Evolutionary conservation across 2,113 vertebrate genomes (phyloP), one percentile per base, ranked within the genome.

Genomic region (Antigone vipio): DNA sequence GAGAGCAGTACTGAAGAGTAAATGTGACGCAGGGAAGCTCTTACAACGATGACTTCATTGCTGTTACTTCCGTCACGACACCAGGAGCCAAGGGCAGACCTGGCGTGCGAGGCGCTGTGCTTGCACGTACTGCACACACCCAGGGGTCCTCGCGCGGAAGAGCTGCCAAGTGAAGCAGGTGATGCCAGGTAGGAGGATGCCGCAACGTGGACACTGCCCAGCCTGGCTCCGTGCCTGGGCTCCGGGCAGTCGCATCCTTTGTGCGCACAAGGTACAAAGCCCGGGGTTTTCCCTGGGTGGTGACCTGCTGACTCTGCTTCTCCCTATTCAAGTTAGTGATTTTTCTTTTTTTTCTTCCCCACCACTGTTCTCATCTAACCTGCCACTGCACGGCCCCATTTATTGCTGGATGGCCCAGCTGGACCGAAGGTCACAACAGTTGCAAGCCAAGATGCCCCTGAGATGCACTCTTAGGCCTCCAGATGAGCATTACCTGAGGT

Each of bases 401-500:
- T 35, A 19, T 64, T 50, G 58, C 14, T 35, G 85, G 47, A 16
- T 56, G 49, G 35, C 56, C 90, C 85, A 74, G 62, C 0, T 30
- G 63, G 49, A 4, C 72, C 71, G 56, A 15, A 59, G 18, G 21
- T 16, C 87, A 72, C n/a, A 30, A 6, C 74, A 56, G 74, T 63
- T 42, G 35, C n/a, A 38, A 34, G 19, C 71, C 62, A 75, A 64
- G 68, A 9, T 55, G 53, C 10, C 35, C n/a, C 56, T 9, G 24
- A 6, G 53, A 60, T 11, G 21, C 55, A 18, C 42, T 52, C 7
- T 68, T n/a, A 4, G 6, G 9, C 58, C 81, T 88, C 24, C 62
- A 40, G 32, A 21, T 38, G 53, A 60, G 49, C 3, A 0, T 95
- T 95, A 97, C 94, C 96, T 97, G 97, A 67, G 85, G 27, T 81